Percentiles rank a stretch among this genome's conserved stretches.
phyloP scores from a whole-genome alignment of 2,888 invertebrate genomes.

The Quadroppia sp. region DNA sequence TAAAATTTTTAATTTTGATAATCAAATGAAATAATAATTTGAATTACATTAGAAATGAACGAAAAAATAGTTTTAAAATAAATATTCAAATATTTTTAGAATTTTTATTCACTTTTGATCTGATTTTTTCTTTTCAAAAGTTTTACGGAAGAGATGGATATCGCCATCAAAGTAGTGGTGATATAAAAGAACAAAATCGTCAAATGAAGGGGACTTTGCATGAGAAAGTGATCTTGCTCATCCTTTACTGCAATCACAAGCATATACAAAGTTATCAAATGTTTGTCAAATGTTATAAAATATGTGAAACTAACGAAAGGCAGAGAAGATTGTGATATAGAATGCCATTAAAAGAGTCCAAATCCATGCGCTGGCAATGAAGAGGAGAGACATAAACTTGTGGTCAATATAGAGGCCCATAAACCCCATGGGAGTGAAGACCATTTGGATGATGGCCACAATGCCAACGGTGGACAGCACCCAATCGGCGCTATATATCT shows the following conservation, averaged over 20 bases:
- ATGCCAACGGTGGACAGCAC: neutral
- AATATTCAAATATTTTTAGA: neutral
- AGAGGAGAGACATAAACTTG: neutral
- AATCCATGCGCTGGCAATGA: neutral
- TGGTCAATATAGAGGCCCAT: neutral
- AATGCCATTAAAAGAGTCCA: neutral
- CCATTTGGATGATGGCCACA: slow-evolving; percentile 1
- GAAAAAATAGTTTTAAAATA: no score
- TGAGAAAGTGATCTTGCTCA: neutral
- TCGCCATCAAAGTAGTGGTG: neutral
- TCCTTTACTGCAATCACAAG: neutral
- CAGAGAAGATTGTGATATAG: neutral
- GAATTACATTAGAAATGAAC: no score
- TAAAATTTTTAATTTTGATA: no score
- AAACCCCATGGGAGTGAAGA: slow-evolving; percentile 9
- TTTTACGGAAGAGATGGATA: neutral
- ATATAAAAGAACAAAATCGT: neutral
- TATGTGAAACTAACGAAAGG: neutral
- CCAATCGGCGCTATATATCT: neutral
- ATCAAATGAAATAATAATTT: no score
- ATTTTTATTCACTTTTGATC: neutral
- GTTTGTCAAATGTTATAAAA: neutral
- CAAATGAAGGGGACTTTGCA: neutral
- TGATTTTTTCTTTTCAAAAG: neutral
- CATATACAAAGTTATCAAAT: neutral